Base-by-base conservation (phyloP, 2,113 vertebrate species). In the Carlito syrichta region DNA sequence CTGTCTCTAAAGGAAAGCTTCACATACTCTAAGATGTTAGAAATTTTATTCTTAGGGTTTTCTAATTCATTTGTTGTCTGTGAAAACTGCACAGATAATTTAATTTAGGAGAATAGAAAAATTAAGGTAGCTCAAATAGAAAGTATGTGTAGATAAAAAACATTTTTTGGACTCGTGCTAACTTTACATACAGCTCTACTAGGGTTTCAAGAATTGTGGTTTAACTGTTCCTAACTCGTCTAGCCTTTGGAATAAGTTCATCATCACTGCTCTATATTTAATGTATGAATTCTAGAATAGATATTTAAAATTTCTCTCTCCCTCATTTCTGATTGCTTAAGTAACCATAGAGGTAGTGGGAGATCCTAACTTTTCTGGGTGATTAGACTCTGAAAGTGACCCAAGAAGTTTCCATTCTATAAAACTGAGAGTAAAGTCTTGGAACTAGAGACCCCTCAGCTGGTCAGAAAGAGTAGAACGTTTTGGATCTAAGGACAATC, bases 81-180 rank as follows among this genome's bases (percentile, higher is more conserved):
- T 95, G n/a, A 95, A 94, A 92, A 91, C 40, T 89, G 20, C 5
- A 68, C 35, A 96, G 45, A 60, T 95, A 35, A 91, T 97, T 63
- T 94, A 27, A 43, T 81, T 95, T 87, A 60, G 89, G 38, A 35
- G 73, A 76, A 83, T 30, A 43, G 63, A 95, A 25, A 92, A 84
- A 81, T 90, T 66, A 91, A 82, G 13, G 40, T 89, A 89, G 35
- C 45, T 91, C 56, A 83, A 89, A 56, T 89, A 83, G 43, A 93
- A 96, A 50, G 43, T 76, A 54, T 43, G 25, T 83, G 8, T 95
- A 73, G 38, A 91, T 83, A 52, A 3, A 77, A 45, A 96, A 52
- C 32, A 52, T 38, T 73, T 84, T 96, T 79, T 87, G 58, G 32
- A 63, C 23, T 90, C 25, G 78, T 58, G 35, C 40, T 82, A 89